phyloP scores from a whole-genome alignment of 1,140 invertebrate species.

The Habropoda laboriosa region DNA sequence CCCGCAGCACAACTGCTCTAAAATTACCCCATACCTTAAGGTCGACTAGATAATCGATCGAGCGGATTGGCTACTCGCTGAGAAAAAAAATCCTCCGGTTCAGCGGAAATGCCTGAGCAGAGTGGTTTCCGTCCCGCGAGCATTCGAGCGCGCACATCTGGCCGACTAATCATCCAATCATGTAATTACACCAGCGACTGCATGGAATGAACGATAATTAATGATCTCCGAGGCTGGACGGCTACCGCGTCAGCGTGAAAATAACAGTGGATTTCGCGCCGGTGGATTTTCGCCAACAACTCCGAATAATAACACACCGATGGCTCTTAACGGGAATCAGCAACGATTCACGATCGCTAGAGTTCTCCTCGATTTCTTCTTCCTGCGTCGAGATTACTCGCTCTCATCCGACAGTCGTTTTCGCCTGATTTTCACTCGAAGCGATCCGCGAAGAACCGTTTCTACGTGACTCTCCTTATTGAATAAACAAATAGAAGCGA shows the following conservation, averaged over 20 bases:
- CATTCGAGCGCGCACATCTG: neutral
- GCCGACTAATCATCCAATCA: slow-evolving; percentile 69
- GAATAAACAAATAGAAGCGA: too few species aligned
- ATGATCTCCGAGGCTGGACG: slow-evolving; percentile 43
- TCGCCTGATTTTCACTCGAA: too few species aligned
- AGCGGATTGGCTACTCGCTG: too few species aligned
- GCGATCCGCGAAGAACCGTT: too few species aligned
- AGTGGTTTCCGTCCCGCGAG: slow-evolving; percentile 13
- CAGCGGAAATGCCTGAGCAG: slow-evolving; percentile 53
- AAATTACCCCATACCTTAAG: slow-evolving; percentile 11
- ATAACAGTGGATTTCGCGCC: slow-evolving; percentile 31
- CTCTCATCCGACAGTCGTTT: too few species aligned
- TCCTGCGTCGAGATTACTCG: too few species aligned
- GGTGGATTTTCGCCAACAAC: slow-evolving; percentile 46
- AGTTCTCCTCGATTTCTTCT: neutral
- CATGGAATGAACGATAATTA: slow-evolving; percentile 66
- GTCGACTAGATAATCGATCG: neutral
- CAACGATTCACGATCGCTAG: neutral
- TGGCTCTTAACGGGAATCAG: slow-evolving; percentile 34
- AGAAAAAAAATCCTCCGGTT: slow-evolving; percentile 1
- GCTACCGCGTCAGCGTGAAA: neutral
- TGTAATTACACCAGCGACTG: slow-evolving; percentile 62
- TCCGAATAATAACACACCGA: slow-evolving; percentile 46
- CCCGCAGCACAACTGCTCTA: neutral
- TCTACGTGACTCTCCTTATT: too few species aligned